Evolutionary conservation across 2,888 invertebrate species (phyloP), one percentile per base, ranked within the genome.

Genomic region (Idaea straminata): DNA sequence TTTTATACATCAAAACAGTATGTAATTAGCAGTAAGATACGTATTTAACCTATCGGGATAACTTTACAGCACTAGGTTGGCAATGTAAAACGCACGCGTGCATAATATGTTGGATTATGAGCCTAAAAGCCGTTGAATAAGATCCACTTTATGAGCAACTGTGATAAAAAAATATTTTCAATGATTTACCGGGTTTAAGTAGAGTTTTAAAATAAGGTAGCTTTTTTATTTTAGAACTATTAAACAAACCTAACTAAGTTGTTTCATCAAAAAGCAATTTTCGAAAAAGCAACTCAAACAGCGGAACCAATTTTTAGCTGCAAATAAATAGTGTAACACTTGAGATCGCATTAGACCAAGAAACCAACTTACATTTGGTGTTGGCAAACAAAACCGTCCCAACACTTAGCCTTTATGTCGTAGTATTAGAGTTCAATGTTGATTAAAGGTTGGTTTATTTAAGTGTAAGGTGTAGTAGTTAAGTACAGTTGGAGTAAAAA

Each of bases 261-360:
- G 61, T 61, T 65, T 66, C 69, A 72, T 60, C 65, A 57, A 64
- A 62, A 72, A 71, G 68, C 69, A 65, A 69, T 72, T 74, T 66
- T 67, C 66, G 58, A 66, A 71, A 73, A 71, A 72, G 70, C 69
- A 69, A 72, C 72, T 72, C 72, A 76, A 80, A 78, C 74, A 78
- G 75, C 72, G 74, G 74, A 79, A 79, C 74, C 78, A 79, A 81
- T 81, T 79, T 78, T 69, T 72, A 68, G 72, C 68, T 70, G 76
- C 76, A 79, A 80, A 81, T 81, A 79, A 76, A 74, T 76, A 71
- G 69, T 68, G 67, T 69, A 73, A 69, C 76, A 75, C 75, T 73
- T 74, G 72, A 77, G 73, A 80, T 80, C 76, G 76, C 77, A 80
- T 82, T 82, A 82, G 75, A 72, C 66, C 69, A 67, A 73, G 71